Evolutionary conservation across 2,113 vertebrate genomes (phyloP), one percentile per base, ranked within the genome.

Genomic region (Ammodytes marinus): DNA sequence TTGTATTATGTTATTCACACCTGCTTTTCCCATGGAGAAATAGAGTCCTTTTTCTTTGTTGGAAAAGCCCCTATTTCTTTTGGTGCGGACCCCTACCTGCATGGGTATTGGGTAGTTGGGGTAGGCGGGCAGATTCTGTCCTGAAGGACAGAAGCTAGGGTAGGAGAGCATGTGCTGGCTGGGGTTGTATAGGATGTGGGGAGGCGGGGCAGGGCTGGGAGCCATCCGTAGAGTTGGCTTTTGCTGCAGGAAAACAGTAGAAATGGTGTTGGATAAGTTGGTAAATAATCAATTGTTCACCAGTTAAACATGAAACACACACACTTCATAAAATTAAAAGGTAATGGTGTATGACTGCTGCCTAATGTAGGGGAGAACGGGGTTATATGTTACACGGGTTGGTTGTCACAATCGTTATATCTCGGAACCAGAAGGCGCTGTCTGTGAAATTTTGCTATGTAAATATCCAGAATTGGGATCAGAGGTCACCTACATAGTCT

Each of bases 141-240:
- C 88, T 0, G 95, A 82, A 0, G 95, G 95, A 74, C 95, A 96
- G 90, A 97, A 96, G 2, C 97, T 95, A 0, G 96, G 15, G 0
- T 96, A 97, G 3, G 96, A 95, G 83, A 98, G 86, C 90, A 97
- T 94, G 89, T 99, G 97, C 90, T 97, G 97, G 4, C 95, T 94
- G 0, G 97, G 97, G 83, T 97, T 97, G 91, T 97, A 98, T 54
- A 98, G 91, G 85, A 96, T 96, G 92, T 97, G 97, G 50, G 97
- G 97, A 0, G 96, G 94, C 0, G 95, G 87, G 0, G 94, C 82
- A 0, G 95, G 94, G 80, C 95, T 94, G 13, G 94, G 93, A 66
- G 95, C 89, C 2, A 93, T 83, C 82, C 93, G 96, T 65, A 94
- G 92, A 84, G 94, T 57, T 0, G 96, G 96, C 43, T 96, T 96